Evolutionary conservation across 2,797 vertebrate genomes (phyloP), one percentile per base, ranked within the genome.

Genomic region (Anabas testudineus): DNA sequence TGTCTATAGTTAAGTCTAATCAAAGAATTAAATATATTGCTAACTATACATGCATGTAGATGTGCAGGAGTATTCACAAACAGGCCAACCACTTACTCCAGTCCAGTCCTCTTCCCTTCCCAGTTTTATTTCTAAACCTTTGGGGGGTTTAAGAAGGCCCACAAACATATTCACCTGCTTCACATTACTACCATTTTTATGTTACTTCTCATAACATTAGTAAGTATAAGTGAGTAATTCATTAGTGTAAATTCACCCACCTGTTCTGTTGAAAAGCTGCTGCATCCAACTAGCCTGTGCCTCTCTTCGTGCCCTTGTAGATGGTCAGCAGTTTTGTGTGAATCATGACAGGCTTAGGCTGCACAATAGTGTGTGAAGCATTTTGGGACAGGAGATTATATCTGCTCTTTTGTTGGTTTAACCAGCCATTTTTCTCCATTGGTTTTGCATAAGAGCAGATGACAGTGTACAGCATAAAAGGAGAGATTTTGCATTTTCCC

Each of bases 241-340:
- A 56, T 86, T 84, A 56, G 62, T 58, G 54, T 66, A 59, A 80
- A 61, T 66, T 21, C 45, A 72, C 80, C 54, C 62, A 63, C 45
- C 76, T 48, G 53, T 58, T 64, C 77, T 65, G 52, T 65, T 71
- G 72, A 65, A 74, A 66, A 72, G 77, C 49, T 74, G 71, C 71
- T 72, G 63, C 63, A 77, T 76, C 64, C 61, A 12, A 42, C 64
- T 36, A 22, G 73, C 56, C 58, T 16, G 12, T 36, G 45, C 13
- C 54, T 54, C 26, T 63, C 56, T 56, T 15, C 43, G 8, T 55
- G 73, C 36, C 67, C 64, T 63, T 49, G 49, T 15, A 6, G 41
- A 66, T 69, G 72, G 67, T 82, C 72, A 74, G 74, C 24, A 52
- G 26, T 22, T 81, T 48, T 79, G 26, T 51, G 39, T 52, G 76